These are phyloP conservation scores for Halocynthia roretzi DNA, from an alignment of 23 tunicate species.

Conservation along the genomic window DNA sequence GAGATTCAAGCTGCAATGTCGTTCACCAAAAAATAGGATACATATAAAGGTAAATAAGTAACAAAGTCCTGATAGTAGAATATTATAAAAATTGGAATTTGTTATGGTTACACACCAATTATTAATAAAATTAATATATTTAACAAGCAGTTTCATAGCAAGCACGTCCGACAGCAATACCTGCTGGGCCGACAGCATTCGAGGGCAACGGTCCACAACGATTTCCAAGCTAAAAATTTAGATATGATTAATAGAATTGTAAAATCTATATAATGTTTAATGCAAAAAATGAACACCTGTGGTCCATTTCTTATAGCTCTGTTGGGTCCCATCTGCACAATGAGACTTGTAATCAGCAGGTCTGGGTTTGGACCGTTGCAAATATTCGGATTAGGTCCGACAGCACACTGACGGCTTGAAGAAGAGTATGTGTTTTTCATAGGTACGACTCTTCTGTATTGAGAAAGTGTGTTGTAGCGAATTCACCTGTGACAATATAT, in stretches of 20 bases:
- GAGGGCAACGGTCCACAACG: constrained; percentile 28
- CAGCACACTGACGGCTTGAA: too few relatives aligned
- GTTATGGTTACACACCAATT: too few relatives aligned
- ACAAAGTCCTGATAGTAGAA: too few relatives aligned
- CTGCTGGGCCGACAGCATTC: constrained; percentile 13
- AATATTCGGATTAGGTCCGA: constrained; percentile 14
- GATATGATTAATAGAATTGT: background rate
- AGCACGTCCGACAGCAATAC: background rate
- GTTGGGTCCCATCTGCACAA: constrained; percentile 6
- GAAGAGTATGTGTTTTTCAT: too few relatives aligned
- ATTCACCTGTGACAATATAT: too few relatives aligned
- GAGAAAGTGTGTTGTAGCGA: too few relatives aligned
- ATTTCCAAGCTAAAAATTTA: constrained; percentile 10
- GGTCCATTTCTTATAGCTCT: constrained; percentile 9
- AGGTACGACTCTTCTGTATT: too few relatives aligned
- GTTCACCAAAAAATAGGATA: too few relatives aligned
- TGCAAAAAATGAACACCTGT: background rate
- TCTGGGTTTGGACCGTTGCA: constrained; percentile 8
- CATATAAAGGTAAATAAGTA: too few relatives aligned
- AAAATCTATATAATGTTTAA: background rate
- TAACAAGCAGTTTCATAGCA: background rate
- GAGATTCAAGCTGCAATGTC: too few relatives aligned
- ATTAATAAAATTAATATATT: too few relatives aligned
- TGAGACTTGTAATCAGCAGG: background rate
- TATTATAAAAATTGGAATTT: too few relatives aligned